A percentile compares a stretch with the other conserved stretches of the same genome.
phyloP scores from a whole-genome alignment of 2,888 invertebrate species.

The Pollenia amentaria region DNA sequence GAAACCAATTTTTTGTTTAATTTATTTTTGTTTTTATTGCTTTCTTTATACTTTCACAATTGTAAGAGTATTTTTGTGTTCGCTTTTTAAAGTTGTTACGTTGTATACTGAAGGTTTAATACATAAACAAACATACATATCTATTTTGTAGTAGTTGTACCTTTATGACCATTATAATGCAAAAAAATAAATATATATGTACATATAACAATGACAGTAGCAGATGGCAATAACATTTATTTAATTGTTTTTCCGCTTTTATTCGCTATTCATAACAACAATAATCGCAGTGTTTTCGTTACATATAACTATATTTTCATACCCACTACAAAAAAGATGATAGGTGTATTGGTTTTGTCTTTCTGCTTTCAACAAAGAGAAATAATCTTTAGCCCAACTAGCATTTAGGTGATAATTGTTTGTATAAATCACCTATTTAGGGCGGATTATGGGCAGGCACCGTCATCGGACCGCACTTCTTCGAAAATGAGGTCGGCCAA shows the following conservation, averaged over 20 bases:
- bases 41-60: background rate
- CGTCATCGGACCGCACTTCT: no score
- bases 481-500: no score
- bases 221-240: constrained; percentile 67
- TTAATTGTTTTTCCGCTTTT: constrained; percentile 68
- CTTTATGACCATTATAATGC: constrained; percentile 59
- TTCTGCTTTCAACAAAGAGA: no score
- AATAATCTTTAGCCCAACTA: no score
- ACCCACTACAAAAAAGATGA: no score
- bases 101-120: background rate
- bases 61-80: background rate
- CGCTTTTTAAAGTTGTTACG: background rate
- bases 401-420: no score
- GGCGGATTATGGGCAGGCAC: no score
- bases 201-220: constrained; percentile 63
- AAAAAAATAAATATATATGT: constrained; percentile 10
- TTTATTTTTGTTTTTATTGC: constrained; percentile 3
- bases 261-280: constrained; percentile 41
- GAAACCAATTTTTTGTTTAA: background rate
- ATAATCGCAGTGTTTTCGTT: constrained; percentile 56
- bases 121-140: no score
- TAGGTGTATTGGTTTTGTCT: no score
- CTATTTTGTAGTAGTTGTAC: constrained; percentile 4
- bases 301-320: background rate
- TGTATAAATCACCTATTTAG: no score